Evolutionary conservation across 92 coral and sea anemone species (phyloP).

Genomic region (Ricordea florida): DNA sequence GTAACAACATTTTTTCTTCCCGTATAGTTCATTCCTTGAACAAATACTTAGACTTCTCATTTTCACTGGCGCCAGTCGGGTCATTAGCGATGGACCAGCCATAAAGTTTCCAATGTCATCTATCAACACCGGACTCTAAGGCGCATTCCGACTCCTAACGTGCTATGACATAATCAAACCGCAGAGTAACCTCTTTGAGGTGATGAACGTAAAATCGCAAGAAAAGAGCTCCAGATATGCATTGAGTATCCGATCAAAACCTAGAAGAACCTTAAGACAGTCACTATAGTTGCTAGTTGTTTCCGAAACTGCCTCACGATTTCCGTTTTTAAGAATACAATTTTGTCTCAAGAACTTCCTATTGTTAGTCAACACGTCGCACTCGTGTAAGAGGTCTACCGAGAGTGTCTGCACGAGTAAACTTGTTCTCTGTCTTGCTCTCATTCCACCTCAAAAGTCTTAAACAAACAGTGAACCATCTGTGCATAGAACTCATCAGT

Average conservation of each 20-base stretch:
- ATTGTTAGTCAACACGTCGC: slow-evolving; percentile 3
- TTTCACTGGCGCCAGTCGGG: slow-evolving; percentile 35
- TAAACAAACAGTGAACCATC: neutral
- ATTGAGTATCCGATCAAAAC: neutral
- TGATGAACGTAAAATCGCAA: too few species aligned
- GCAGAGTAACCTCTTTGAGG: neutral
- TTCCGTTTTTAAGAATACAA: neutral
- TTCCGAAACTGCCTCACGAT: neutral
- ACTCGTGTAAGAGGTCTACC: too few species aligned
- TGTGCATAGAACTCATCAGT: too few species aligned
- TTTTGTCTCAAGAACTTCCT: slow-evolving; percentile 19
- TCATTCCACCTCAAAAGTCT: neutral
- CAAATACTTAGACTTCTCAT: neutral
- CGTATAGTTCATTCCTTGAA: neutral
- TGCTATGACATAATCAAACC: neutral
- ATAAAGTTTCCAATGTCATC: slow-evolving; percentile 14
- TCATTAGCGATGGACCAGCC: neutral
- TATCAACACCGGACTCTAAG: slow-evolving; percentile 21
- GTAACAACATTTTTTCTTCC: neutral
- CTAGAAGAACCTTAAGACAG: neutral
- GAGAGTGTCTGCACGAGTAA: too few species aligned
- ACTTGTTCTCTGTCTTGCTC: neutral
- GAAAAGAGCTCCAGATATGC: too few species aligned
- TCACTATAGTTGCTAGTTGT: neutral
- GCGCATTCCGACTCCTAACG: slow-evolving; percentile 26